phyloP scores from a whole-genome alignment of 2,888 invertebrate species.

The Nomada ferruginata region DNA sequence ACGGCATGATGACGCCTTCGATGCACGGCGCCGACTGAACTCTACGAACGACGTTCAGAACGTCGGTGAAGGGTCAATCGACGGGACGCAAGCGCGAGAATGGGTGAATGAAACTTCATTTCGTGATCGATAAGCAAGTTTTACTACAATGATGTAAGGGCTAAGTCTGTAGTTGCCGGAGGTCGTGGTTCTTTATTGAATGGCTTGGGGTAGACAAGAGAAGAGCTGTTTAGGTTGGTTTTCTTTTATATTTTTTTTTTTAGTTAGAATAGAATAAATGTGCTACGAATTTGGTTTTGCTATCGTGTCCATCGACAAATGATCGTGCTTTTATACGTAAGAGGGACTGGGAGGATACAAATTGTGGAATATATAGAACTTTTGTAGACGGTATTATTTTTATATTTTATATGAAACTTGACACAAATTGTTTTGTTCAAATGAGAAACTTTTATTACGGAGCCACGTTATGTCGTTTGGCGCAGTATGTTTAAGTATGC shows the following conservation, averaged over 20 bases:
- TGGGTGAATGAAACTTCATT: neutral
- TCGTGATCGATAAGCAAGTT: slow-evolving; percentile 15
- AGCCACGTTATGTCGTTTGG: slow-evolving; percentile 10
- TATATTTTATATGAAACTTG: no score
- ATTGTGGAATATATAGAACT: no score
- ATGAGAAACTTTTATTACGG: neutral
- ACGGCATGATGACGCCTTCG: slow-evolving; percentile 40
- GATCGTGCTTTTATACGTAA: no score
- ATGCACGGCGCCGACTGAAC: slow-evolving; percentile 43
- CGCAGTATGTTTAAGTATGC: slow-evolving; percentile 55
- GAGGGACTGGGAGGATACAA: no score
- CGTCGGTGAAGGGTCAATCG: neutral
- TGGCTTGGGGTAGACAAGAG: neutral
- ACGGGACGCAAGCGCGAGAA: slow-evolving; percentile 35
- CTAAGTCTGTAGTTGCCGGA: neutral
- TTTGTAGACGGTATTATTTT: no score
- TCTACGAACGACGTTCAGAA: neutral
- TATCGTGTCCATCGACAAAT: no score
- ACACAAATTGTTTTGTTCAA: no score
- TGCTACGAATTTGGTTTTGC: no score
- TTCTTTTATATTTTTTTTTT: no score
- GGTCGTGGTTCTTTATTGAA: neutral
- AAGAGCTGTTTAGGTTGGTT: neutral
- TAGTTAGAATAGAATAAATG: no score
- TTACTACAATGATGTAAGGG: neutral